phyloP scores from a whole-genome alignment of 2,113 vertebrate genomes.

The Ursus arctos region DNA sequence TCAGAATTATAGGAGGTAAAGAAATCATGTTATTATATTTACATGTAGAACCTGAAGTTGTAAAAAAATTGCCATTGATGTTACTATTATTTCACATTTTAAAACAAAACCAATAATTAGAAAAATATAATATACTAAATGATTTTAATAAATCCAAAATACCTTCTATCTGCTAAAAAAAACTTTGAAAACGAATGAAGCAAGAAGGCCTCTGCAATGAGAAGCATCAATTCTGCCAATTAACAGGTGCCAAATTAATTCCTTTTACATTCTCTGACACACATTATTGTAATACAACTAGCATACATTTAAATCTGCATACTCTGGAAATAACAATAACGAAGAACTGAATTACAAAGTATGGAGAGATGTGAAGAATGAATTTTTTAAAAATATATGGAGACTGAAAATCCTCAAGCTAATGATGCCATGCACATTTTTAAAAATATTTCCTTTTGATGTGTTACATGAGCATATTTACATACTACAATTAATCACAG shows the following conservation, averaged over 20 bases:
- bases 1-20: not conserved
- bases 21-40: not conserved
- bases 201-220: slow-evolving; percentile 52
- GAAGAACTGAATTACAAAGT: slow-evolving; percentile 9
- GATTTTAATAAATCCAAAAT: slow-evolving; percentile 63
- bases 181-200: slow-evolving; percentile 69
- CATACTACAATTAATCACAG: not conserved
- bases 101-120: slow-evolving; percentile 60
- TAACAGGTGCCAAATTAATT: slow-evolving; percentile 74
- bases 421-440: not conserved
- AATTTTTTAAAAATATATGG: not conserved
- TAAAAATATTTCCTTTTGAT: not conserved
- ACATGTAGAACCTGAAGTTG: not conserved
- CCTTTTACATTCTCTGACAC: slow-evolving; percentile 63
- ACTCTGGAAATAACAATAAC: slow-evolving; percentile 38
- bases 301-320: not conserved
- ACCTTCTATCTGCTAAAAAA: not conserved
- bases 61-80: slow-evolving; percentile 65
- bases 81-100: slow-evolving; percentile 41
- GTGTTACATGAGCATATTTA: not conserved
- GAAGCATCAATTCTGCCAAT: slow-evolving; percentile 63
- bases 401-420: not conserved
- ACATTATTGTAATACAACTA: slow-evolving; percentile 36
- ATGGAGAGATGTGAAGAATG: slow-evolving; percentile 20
- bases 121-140: slow-evolving; percentile 31